These are phyloP conservation scores for Terebella lapidaria DNA, from an alignment of 2,888 invertebrate genomes.

Conservation along the genomic window DNA sequence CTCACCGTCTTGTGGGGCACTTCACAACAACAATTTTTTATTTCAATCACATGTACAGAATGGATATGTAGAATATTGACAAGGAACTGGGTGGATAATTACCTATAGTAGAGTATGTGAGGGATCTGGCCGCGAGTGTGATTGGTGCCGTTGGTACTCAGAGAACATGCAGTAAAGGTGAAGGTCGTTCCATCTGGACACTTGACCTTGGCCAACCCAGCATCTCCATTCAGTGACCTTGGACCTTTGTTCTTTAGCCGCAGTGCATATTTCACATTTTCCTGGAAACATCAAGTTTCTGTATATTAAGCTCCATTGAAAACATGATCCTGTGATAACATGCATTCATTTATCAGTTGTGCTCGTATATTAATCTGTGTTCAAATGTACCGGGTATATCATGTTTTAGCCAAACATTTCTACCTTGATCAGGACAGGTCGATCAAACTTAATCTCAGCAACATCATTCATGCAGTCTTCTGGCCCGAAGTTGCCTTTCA, in stretches of 20 bases:
- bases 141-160: slow-evolving; percentile 95
- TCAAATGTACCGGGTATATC: too few relatives aligned
- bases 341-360: too few relatives aligned
- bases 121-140: slow-evolving; percentile 92
- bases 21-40: too few relatives aligned
- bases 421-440: slow-evolving; percentile 78
- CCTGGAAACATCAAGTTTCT: slow-evolving; percentile 58
- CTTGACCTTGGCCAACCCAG: slow-evolving; percentile 79
- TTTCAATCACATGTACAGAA: neutral
- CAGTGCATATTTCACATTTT: slow-evolving; percentile 82
- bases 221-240: slow-evolving; percentile 90
- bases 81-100: neutral
- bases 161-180: slow-evolving; percentile 81
- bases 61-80: neutral
- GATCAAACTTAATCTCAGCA: slow-evolving; percentile 84
- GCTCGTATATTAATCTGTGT: too few relatives aligned
- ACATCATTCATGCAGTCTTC: slow-evolving; percentile 78
- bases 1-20: slow-evolving; percentile 62
- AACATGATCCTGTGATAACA: too few relatives aligned
- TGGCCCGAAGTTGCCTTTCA: slow-evolving; percentile 77
- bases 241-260: slow-evolving; percentile 84
- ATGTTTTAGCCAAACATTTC: too few relatives aligned
- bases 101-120: slow-evolving; percentile 83
- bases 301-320: neutral
- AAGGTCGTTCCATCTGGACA: slow-evolving; percentile 91